Conservation (phyloP, 1,140 invertebrate species). For the Ceratina australensis region DNA sequence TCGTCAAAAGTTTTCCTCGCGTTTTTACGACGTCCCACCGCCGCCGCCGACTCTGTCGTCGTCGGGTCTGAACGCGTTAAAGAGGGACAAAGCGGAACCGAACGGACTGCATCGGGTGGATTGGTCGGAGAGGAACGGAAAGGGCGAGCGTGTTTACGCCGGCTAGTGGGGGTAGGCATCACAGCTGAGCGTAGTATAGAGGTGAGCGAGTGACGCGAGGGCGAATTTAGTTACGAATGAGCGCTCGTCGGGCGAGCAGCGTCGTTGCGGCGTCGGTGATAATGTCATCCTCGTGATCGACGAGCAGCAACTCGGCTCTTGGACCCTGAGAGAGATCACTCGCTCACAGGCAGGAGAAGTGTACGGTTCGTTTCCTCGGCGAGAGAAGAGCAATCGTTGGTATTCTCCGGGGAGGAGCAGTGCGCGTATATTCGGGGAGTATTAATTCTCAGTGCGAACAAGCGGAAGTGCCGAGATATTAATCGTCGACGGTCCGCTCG, state of each 20-base stretch:
- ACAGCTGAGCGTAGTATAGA: slow-evolving; percentile 76
- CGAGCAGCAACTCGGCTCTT: slow-evolving; percentile 56
- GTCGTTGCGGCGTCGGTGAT: slow-evolving; percentile 61
- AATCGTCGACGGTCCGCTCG: too few relatives aligned
- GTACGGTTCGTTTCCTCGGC: background rate
- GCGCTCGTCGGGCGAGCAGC: slow-evolving; percentile 75
- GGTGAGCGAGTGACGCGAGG: slow-evolving; percentile 55
- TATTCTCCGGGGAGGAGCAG: too few relatives aligned
- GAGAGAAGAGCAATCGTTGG: too few relatives aligned
- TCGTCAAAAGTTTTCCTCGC: too few relatives aligned
- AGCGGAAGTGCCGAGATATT: too few relatives aligned
- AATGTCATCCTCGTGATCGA: slow-evolving; percentile 67
- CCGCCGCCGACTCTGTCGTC: too few relatives aligned
- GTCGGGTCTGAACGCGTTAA: slow-evolving; percentile 22
- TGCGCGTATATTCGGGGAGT: too few relatives aligned
- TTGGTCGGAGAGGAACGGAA: slow-evolving; percentile 48
- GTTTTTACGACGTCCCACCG: too few relatives aligned
- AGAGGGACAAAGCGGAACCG: slow-evolving; percentile 41
- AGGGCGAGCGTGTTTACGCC: slow-evolving; percentile 28
- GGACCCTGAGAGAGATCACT: too few relatives aligned
- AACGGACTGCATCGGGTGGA: slow-evolving; percentile 41
- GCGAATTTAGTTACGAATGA: slow-evolving; percentile 76
- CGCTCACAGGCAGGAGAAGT: background rate
- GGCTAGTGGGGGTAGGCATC: slow-evolving; percentile 58
- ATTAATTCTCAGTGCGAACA: too few relatives aligned